Evolutionary conservation across 23 tunicate genomes (phyloP).

Genomic region (Ciona savignyi): DNA sequence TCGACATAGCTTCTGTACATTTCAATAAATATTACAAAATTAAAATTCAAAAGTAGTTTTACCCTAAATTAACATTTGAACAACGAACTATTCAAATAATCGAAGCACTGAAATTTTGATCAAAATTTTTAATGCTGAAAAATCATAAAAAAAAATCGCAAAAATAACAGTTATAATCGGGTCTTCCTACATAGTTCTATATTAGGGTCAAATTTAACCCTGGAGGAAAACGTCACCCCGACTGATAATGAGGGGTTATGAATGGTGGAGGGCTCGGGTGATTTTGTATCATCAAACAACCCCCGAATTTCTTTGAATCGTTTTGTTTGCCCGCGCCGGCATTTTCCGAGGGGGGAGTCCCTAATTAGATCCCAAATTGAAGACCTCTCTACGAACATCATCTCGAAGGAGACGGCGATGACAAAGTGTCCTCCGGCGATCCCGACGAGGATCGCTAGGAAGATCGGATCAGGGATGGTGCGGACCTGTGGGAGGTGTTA

Average conservation of each 20-base stretch:
- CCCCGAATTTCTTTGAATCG: slow-evolving; percentile 21
- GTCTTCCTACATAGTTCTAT: background rate
- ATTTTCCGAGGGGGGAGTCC: background rate
- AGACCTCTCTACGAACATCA: slow-evolving; percentile 46
- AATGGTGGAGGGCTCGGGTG: no score
- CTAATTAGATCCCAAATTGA: slow-evolving; percentile 19
- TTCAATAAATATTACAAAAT: no score
- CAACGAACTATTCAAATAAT: no score
- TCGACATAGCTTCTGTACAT: no score
- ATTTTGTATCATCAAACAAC: background rate
- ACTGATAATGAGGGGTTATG: background rate
- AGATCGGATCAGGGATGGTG: slow-evolving; percentile 45
- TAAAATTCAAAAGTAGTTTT: no score
- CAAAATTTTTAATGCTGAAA: no score
- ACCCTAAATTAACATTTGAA: no score
- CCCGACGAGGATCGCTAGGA: slow-evolving; percentile 24
- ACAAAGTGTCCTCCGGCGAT: slow-evolving; percentile 51
- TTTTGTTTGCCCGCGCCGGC: background rate
- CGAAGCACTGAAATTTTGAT: no score
- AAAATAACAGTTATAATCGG: background rate
- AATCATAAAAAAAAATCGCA: no score
- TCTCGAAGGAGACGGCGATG: slow-evolving; percentile 50
- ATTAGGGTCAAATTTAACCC: background rate
- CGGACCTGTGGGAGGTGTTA: slow-evolving; percentile 10
- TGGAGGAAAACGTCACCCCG: background rate